Evolutionary conservation across 2,797 vertebrate species (phyloP), one percentile per base, ranked within the genome.

Genomic region (Darevskia mixta): DNA sequence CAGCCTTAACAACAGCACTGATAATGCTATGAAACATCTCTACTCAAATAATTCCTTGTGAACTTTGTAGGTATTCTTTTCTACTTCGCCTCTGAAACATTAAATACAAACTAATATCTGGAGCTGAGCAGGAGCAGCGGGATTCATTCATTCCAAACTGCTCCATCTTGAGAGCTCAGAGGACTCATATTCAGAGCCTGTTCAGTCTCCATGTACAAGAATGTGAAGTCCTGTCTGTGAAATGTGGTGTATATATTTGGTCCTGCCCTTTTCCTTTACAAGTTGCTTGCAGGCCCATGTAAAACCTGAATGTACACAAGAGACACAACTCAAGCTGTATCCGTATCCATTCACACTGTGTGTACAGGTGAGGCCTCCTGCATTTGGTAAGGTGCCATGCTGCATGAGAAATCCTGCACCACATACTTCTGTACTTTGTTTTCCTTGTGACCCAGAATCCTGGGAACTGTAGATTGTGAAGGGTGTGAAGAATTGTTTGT

Each of bases 1-100:
- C 49, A 86, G 83, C 25, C 75, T 27, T 77, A 86, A 83, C 13
- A 76, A n/a, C 80, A 84, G 79, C 89, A 69, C 43, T 66, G 76
- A 5, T 18, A 86, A 81, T 75, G 17, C 15, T 88, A 55, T 64
- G 43, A 82, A 67, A 76, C 17, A 2, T 35, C 8, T 61, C 45
- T 79, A 13, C 32, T 0, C 0, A 80, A 86, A 11, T 20, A 85
- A 32, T 89, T 32, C 1, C 78, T 90, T 77, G 0, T 17, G 1
- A 20, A 25, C 5, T 0, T n/a, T 88, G 29, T 0, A 1, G 7
- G 9, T 72, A 29, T 79, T 67, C 81, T 86, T 89, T 29, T 6
- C 55, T 58, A 10, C 85, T 88, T 61, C 41, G 35, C 86, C 8
- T 38, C 78, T 32, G 75, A 91, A 85, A 27, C 73, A 77, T 55